A percentile compares a stretch with the other conserved stretches of the same genome.
phyloP scores from a whole-genome alignment of 2,797 vertebrate genomes.

The Coilia nasus region DNA sequence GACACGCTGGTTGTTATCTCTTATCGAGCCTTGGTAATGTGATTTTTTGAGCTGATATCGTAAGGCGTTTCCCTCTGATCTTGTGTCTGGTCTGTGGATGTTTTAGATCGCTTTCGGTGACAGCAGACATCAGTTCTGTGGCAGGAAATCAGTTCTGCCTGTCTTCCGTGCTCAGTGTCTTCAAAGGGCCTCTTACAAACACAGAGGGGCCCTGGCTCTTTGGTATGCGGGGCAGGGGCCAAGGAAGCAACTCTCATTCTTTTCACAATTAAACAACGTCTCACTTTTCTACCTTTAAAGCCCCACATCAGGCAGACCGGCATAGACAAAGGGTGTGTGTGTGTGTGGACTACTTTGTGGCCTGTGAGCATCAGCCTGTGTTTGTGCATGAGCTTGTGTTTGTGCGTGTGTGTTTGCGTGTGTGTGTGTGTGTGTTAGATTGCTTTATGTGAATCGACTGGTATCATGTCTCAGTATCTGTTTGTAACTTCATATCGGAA shows the following conservation, averaged over 20 bases:
- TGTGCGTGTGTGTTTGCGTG: neutral
- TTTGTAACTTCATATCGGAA: neutral
- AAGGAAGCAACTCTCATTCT: conserved; percentile 52
- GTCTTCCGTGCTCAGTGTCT: neutral
- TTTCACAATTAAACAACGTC: conserved; percentile 57
- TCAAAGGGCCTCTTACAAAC: neutral
- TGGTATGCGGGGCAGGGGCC: conserved; percentile 29
- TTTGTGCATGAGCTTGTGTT: neutral
- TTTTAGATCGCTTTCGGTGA: neutral
- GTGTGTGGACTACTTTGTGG: neutral
- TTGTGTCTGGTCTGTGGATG: conserved; percentile 14
- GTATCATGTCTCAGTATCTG: neutral
- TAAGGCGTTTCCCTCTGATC: neutral
- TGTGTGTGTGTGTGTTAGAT: conserved; percentile 14
- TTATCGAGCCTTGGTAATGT: neutral
- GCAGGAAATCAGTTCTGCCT: conserved; percentile 6
- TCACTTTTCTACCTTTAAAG: conserved; percentile 56
- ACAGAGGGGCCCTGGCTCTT: neutral
- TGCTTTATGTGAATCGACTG: neutral
- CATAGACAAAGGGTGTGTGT: neutral
- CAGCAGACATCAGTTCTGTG: conserved; percentile 5
- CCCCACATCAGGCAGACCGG: conserved; percentile 48
- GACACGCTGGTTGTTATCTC: neutral
- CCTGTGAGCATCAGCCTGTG: neutral
- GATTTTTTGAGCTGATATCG: neutral